Percentiles rank a stretch among this genome's conserved stretches.
Evolutionary conservation across 2,888 invertebrate species (phyloP).

Genomic region (Chelonus formosanus): DNA sequence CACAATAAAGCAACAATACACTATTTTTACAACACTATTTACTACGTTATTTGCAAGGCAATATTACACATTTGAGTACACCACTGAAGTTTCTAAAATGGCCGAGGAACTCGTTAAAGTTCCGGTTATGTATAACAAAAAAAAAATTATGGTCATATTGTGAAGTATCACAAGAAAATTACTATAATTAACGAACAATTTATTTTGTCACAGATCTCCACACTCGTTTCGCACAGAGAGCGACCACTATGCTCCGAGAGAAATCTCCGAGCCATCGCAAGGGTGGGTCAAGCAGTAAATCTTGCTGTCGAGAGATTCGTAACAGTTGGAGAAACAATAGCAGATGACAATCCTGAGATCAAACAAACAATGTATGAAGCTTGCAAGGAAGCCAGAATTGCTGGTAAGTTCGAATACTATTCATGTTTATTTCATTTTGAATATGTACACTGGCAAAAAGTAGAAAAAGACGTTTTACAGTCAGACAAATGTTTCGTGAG

Average conservation of each 20-base stretch:
- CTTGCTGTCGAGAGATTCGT: slow-evolving; percentile 98
- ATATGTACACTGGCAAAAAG: no score
- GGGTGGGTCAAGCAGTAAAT: slow-evolving; percentile 96
- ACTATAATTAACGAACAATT: slow-evolving; percentile 16
- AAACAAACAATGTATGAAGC: slow-evolving; percentile 98
- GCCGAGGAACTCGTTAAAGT: slow-evolving; percentile 21
- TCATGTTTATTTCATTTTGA: not conserved
- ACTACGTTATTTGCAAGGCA: no score
- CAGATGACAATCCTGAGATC: slow-evolving; percentile 97
- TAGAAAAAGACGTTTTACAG: no score
- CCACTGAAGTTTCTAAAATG: slow-evolving; percentile 16
- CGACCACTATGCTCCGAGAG: slow-evolving; percentile 69
- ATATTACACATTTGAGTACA: slow-evolving; percentile 8
- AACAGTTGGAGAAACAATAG: slow-evolving; percentile 97
- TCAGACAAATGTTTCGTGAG: no score
- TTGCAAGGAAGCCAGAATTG: slow-evolving; percentile 94
- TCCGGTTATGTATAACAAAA: slow-evolving; percentile 25
- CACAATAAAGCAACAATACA: not conserved
- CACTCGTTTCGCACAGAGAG: slow-evolving; percentile 84
- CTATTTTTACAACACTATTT: no score
- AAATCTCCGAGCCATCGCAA: slow-evolving; percentile 79
- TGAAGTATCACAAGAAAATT: slow-evolving; percentile 34
- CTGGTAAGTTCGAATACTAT: slow-evolving; percentile 73
- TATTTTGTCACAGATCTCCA: slow-evolving; percentile 79
- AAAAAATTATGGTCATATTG: slow-evolving; percentile 10